These are phyloP conservation scores for Coecobrya sp. DNA, from an alignment of 2,888 invertebrate genomes.

Conservation along the genomic window DNA sequence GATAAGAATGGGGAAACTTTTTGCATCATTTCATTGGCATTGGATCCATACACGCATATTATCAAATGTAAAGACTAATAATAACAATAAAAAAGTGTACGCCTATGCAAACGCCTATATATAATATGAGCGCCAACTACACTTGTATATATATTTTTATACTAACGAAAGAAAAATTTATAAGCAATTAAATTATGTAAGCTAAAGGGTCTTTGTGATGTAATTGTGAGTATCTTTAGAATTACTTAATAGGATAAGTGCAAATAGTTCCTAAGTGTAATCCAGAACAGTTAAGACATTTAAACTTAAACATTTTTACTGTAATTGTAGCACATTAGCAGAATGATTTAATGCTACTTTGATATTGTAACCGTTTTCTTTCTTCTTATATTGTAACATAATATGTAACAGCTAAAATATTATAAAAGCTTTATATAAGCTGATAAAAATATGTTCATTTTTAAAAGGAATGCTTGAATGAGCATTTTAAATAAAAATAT, in stretches of 20 bases:
- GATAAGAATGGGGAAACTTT: background rate
- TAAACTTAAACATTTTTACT: background rate
- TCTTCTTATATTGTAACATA: background rate
- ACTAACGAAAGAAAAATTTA: background rate
- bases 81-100: background rate
- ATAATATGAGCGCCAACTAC: no score
- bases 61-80: background rate
- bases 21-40: background rate
- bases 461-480: conserved; percentile 34
- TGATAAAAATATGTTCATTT: conserved; percentile 21
- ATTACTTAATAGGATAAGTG: background rate
- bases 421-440: background rate
- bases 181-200: background rate
- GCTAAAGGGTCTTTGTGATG: background rate
- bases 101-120: no score
- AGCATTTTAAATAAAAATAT: conserved; percentile 11
- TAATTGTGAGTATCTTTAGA: background rate
- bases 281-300: background rate
- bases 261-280: background rate
- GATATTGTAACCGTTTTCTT: background rate
- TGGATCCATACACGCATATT: background rate
- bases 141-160: background rate
- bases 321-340: conserved; percentile 37
- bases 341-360: conserved; percentile 25
- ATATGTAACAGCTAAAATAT: conserved; percentile 12